A percentile compares a stretch with the other conserved stretches of the same genome.
These are phyloP conservation scores for Acanthopagrus latus DNA, from an alignment of 2,797 vertebrate species.

Conservation along the genomic window DNA sequence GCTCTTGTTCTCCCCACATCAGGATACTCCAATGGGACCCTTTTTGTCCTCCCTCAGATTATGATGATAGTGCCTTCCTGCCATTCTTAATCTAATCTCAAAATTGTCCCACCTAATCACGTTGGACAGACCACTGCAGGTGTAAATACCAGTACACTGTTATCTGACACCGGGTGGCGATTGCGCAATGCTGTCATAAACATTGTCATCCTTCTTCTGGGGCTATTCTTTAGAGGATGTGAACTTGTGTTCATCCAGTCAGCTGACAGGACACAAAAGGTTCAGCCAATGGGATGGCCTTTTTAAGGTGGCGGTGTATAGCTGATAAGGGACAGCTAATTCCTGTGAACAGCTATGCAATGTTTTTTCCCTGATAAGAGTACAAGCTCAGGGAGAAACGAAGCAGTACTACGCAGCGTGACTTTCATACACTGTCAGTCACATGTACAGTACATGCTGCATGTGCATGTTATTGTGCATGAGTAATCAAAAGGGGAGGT, in stretches of 20 bases:
- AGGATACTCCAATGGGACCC: constrained; percentile 48
- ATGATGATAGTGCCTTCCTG: constrained; percentile 32
- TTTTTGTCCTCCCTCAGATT: constrained; percentile 28
- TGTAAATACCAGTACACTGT: constrained; percentile 56
- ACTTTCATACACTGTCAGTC: constrained; percentile 48
- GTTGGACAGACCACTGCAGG: constrained; percentile 34
- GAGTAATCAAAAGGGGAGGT: constrained; percentile 31
- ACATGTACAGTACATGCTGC: constrained; percentile 51
- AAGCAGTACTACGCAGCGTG: constrained; percentile 14
- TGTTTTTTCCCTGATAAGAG: constrained; percentile 83
- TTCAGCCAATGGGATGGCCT: constrained; percentile 71
- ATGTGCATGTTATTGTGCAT: constrained; percentile 58
- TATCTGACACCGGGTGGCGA: constrained; percentile 22
- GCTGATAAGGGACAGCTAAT: constrained; percentile 80
- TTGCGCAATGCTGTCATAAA: constrained; percentile 69
- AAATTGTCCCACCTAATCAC: constrained; percentile 48
- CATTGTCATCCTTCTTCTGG: constrained; percentile 33
- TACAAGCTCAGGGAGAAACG: constrained; percentile 25
- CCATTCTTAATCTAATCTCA: constrained; percentile 63
- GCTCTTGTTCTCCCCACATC: constrained; percentile 30
- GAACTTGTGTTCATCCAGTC: constrained; percentile 53
- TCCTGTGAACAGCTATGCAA: constrained; percentile 56
- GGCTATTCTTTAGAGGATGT: constrained; percentile 39
- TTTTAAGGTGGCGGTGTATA: constrained; percentile 56
- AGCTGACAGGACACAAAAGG: constrained; percentile 43